phyloP scores from a whole-genome alignment of 2,797 vertebrate genomes.

The Onychomys arenicola region DNA sequence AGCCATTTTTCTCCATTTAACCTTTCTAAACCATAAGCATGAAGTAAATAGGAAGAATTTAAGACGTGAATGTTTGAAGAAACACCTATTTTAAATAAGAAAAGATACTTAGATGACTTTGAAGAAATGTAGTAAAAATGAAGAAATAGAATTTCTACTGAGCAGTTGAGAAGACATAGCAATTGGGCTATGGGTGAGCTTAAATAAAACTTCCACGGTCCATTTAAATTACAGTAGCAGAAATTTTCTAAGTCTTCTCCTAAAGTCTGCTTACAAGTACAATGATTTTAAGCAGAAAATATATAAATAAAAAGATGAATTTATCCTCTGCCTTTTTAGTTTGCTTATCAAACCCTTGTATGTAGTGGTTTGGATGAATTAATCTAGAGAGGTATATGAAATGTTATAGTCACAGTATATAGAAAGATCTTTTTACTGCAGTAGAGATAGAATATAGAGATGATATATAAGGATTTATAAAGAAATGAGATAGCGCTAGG shows the following conservation, averaged over 20 bases:
- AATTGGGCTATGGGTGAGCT: neutral
- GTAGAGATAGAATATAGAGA: neutral
- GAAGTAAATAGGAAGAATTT: neutral
- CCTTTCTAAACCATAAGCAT: neutral
- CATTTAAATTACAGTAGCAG: neutral
- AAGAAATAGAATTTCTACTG: neutral
- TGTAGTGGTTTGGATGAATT: neutral
- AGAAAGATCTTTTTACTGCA: neutral
- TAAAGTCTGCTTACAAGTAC: neutral
- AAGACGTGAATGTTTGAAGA: neutral
- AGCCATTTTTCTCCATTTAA: neutral
- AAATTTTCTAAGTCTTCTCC: neutral
- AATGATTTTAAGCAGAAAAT: neutral
- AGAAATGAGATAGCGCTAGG: neutral
- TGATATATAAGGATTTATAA: neutral
- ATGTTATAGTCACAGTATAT: neutral
- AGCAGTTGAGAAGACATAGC: neutral
- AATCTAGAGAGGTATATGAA: neutral
- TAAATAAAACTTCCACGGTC: neutral
- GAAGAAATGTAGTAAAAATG: neutral
- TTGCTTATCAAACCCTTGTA: neutral
- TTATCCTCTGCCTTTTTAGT: neutral
- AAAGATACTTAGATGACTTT: neutral
- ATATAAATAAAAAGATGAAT: neutral
- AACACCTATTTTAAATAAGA: neutral